phyloP scores from a whole-genome alignment of 2,888 invertebrate species.

The Taenaris catops region DNA sequence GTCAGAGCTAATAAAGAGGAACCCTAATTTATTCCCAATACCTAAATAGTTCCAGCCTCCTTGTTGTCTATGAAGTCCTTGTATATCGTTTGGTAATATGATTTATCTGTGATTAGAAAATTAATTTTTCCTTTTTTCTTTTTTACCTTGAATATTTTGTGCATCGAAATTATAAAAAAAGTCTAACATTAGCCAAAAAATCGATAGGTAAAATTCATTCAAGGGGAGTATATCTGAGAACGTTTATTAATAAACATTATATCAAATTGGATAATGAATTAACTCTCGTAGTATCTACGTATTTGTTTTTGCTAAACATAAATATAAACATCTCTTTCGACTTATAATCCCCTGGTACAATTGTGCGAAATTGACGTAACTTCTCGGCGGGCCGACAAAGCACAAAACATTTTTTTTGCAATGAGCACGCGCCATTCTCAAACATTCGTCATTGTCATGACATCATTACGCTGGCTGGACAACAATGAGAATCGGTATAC shows the following conservation, averaged over 20 bases:
- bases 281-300: too few species aligned
- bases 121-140: slow-evolving; percentile 16
- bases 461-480: slow-evolving; percentile 62
- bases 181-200: not conserved
- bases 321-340: slow-evolving; percentile 42
- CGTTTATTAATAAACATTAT: too few species aligned
- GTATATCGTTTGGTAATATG: slow-evolving; percentile 27
- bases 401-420: slow-evolving; percentile 44
- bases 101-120: slow-evolving; percentile 22
- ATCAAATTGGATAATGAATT: too few species aligned
- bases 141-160: too few species aligned
- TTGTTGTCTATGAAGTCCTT: slow-evolving; percentile 34
- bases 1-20: slow-evolving; percentile 4
- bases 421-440: slow-evolving; percentile 52
- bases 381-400: slow-evolving; percentile 45
- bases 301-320: not conserved
- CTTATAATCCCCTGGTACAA: slow-evolving; percentile 61
- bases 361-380: slow-evolving; percentile 77
- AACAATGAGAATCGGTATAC: slow-evolving; percentile 54
- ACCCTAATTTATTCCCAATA: slow-evolving; percentile 13
- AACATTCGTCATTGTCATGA: slow-evolving; percentile 60
- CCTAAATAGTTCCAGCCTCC: slow-evolving; percentile 6
- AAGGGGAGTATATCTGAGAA: too few species aligned
- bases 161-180: not conserved
- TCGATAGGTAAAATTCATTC: too few species aligned